phyloP scores from a whole-genome alignment of 2,888 invertebrate genomes.

The Adineta ricciae region DNA sequence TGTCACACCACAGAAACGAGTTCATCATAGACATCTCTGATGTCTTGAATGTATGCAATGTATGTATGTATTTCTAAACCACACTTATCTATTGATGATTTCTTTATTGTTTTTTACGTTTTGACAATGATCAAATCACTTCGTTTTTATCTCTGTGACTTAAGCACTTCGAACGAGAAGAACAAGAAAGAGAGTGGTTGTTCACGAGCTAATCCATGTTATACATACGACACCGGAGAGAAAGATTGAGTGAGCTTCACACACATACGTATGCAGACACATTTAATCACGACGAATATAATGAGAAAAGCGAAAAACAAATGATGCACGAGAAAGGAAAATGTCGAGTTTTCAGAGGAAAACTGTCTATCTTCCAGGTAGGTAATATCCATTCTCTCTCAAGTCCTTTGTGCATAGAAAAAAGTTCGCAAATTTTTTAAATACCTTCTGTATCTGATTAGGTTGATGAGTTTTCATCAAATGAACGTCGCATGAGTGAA shows the following conservation, averaged over 20 bases:
- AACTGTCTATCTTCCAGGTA: background rate
- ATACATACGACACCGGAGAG: background rate
- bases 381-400: too few relatives aligned
- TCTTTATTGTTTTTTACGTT: background rate
- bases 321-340: background rate
- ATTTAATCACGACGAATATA: background rate
- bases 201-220: background rate
- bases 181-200: background rate
- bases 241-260: slow-evolving; percentile 15
- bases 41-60: background rate
- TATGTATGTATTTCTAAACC: background rate
- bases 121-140: background rate
- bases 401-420: too few relatives aligned
- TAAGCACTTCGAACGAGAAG: background rate
- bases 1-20: background rate
- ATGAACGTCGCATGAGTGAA: background rate
- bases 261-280: background rate
- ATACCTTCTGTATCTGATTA: background rate
- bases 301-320: too few relatives aligned
- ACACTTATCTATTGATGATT: background rate
- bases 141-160: background rate
- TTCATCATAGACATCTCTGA: background rate
- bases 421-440: too few relatives aligned
- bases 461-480: background rate
- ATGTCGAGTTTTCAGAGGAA: background rate